phyloP scores from a whole-genome alignment of 2,797 vertebrate species.

The Diplodus sargus region DNA sequence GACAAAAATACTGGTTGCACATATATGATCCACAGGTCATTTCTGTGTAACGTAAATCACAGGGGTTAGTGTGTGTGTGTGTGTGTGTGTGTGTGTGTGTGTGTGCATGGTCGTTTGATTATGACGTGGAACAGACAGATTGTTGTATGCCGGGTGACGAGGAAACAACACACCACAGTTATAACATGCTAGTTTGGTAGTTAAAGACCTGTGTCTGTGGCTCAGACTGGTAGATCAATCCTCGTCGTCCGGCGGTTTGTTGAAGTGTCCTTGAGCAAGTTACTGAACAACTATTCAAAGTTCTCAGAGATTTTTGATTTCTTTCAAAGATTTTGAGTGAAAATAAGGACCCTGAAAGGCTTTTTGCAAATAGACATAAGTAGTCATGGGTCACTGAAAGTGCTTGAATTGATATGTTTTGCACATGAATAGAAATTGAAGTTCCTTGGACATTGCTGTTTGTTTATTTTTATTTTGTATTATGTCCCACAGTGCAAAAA shows the following conservation, averaged over 20 bases:
- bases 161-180: neutral
- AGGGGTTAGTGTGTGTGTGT: neutral
- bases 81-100: neutral
- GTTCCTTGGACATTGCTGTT: no score
- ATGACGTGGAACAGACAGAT: neutral
- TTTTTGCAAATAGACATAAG: no score
- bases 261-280: neutral
- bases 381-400: no score
- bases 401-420: no score
- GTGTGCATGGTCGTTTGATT: neutral
- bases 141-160: neutral
- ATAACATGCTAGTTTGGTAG: neutral
- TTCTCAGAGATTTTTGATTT: no score
- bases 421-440: no score
- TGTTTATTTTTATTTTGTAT: no score
- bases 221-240: neutral
- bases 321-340: no score
- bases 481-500: no score
- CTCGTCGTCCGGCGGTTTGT: rapidly evolving
- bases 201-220: neutral
- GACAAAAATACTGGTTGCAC: slow-evolving; percentile 16
- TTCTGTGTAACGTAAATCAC: slow-evolving; percentile 5
- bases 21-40: slow-evolving; percentile 5
- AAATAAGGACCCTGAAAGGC: no score
- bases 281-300: no score